Conservation (phyloP, 2,797 vertebrate species). For the Falco peregrinus region DNA sequence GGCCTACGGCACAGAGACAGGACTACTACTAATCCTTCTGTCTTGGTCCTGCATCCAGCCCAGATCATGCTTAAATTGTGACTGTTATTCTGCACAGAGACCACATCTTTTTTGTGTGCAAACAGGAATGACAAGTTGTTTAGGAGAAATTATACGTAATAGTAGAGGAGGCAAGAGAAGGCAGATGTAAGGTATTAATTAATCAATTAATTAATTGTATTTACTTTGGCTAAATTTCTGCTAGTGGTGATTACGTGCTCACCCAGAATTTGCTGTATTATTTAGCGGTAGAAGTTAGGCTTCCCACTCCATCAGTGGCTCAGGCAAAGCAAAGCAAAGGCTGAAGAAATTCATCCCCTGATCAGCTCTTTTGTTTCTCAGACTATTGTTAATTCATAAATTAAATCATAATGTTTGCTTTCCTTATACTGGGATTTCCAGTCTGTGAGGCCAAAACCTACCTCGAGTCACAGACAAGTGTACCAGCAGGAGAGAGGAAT, state of each 20-base stretch:
- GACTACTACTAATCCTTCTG: background rate
- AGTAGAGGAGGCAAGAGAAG: background rate
- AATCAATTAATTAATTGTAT: background rate
- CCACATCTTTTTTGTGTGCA: background rate
- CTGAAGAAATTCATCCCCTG: background rate
- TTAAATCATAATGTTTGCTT: background rate
- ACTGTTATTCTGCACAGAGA: background rate
- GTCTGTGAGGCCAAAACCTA: background rate
- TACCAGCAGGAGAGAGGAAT: background rate
- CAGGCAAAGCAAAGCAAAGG: background rate
- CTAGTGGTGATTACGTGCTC: background rate
- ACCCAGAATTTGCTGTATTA: background rate
- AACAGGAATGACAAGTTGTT: background rate
- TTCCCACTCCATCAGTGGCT: background rate
- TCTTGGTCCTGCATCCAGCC: background rate
- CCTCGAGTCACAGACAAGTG: background rate
- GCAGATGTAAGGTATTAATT: background rate
- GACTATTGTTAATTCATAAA: background rate
- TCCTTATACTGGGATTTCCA: background rate
- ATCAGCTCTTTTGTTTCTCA: background rate
- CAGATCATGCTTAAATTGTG: background rate
- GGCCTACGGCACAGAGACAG: background rate
- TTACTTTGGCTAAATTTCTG: background rate
- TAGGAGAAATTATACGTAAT: background rate
- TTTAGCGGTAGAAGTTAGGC: background rate